Conservation (phyloP, 2,113 vertebrate genomes). For the Eublepharis macularius region DNA sequence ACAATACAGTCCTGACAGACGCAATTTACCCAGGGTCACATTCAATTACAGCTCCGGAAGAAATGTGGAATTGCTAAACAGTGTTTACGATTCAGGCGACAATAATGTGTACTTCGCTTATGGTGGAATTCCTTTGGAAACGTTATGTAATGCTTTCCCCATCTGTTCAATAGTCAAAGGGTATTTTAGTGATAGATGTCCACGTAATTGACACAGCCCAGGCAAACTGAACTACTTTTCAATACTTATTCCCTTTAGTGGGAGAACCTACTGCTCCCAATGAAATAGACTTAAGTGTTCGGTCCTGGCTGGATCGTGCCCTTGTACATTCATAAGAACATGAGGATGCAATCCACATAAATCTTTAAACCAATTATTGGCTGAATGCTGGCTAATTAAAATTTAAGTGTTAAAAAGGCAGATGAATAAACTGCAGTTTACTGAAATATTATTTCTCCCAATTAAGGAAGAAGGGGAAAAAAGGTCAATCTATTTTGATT, state of each 20-base stretch:
- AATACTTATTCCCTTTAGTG: background rate
- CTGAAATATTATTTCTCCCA: background rate
- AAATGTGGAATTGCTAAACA: constrained; percentile 24
- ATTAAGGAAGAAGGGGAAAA: background rate
- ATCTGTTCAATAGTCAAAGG: background rate
- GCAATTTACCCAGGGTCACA: constrained; percentile 42
- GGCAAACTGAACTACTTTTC: background rate
- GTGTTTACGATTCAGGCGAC: constrained; percentile 27
- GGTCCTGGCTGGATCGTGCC: background rate
- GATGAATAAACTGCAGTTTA: too few species aligned
- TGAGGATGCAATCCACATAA: background rate
- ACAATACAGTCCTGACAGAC: constrained; percentile 37
- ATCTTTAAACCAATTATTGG: background rate
- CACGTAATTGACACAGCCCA: background rate
- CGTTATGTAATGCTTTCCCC: too few species aligned
- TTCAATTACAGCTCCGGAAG: constrained; percentile 17
- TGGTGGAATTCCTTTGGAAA: constrained; percentile 1
- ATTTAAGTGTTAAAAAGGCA: background rate
- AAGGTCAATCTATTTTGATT: background rate
- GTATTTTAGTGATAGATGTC: background rate
- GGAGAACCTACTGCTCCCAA: background rate
- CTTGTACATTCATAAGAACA: background rate
- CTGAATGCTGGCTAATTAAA: background rate
- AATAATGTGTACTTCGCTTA: constrained; percentile 12
- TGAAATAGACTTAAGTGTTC: background rate